Conservation (phyloP, 2,888 invertebrate species). For the Nesidiocoris tenuis region DNA sequence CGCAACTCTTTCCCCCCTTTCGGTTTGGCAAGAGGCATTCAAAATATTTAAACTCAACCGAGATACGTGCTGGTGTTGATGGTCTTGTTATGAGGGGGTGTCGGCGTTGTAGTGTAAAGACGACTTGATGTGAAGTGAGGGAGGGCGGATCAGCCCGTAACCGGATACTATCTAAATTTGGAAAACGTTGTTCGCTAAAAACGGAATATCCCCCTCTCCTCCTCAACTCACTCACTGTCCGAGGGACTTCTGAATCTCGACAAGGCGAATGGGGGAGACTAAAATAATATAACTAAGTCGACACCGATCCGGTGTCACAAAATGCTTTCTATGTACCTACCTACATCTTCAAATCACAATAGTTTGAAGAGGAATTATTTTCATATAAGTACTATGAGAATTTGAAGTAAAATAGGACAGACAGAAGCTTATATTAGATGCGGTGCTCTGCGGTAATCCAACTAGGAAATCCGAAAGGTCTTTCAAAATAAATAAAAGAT, state of each 20-base stretch:
- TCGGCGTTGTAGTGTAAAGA: neutral
- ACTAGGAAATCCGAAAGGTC: too few species aligned
- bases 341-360: neutral
- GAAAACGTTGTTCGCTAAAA: conserved; percentile 32
- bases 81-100: neutral
- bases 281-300: neutral
- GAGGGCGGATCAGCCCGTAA: conserved; percentile 14
- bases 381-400: too few species aligned
- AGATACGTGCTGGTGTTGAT: too few species aligned
- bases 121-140: neutral
- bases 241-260: neutral
- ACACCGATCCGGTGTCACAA: neutral
- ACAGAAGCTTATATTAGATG: too few species aligned
- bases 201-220: conserved; percentile 27
- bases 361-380: too few species aligned
- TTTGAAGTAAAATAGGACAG: too few species aligned
- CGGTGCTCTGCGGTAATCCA: too few species aligned
- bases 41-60: neutral
- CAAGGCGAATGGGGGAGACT: neutral
- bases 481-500: too few species aligned
- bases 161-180: conserved; percentile 32
- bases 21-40: neutral
- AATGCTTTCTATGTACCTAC: neutral
- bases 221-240: conserved; percentile 13
- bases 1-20: neutral